Base-by-base conservation (phyloP, 64 coral and sea anemone species). In the Dendronephthya gigantea region DNA sequence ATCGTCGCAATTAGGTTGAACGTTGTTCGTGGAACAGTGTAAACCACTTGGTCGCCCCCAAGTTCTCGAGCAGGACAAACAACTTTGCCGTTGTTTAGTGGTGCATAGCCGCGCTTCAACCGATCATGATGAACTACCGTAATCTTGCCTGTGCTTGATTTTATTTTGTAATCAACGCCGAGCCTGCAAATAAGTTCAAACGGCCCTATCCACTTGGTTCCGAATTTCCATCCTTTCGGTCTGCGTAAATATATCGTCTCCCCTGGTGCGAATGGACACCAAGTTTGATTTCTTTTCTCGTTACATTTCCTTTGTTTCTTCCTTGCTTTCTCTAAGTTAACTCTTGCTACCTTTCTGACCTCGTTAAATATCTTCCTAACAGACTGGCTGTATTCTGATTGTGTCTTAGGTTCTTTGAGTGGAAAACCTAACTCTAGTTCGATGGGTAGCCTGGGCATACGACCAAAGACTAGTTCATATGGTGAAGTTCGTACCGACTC, bases 51-150 rank as follows among this genome's bases (percentile, higher is more conserved):
- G 58, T 66, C 58, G 58, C 58, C 58, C 58, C 58, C 58, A 66
- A 66, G 58, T 66, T 66, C 58, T 66, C 58, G 58, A 66, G 58
- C 58, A 66, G 58, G 58, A 30, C 58, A 66, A 66, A 66, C 58
- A 3, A 66, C 58, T 2, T 66, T 66, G 19, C 58, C 58, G 58
- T 5, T 45, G 41, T 45, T 45, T 45, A 45, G 11, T 11, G 41
- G 41, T 45, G 41, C 41, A 45, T 45, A 45, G 41, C 41, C 41
- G 41, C 41, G 41, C 41, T 45, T 45, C 41, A 45, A 45, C 41
- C 41, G 41, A 45, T 66, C 58, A 30, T 6, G 58, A 30, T 66
- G 58, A 66, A 66, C 58, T n/a, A 66, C 58, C 58, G 29, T 66
- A 22, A 66, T 30, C 29, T 66, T 66, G 2, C 29, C 58, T 66